Evolutionary conservation across 1,140 invertebrate genomes (phyloP).

Genomic region (Lamellibrachia luymesi): DNA sequence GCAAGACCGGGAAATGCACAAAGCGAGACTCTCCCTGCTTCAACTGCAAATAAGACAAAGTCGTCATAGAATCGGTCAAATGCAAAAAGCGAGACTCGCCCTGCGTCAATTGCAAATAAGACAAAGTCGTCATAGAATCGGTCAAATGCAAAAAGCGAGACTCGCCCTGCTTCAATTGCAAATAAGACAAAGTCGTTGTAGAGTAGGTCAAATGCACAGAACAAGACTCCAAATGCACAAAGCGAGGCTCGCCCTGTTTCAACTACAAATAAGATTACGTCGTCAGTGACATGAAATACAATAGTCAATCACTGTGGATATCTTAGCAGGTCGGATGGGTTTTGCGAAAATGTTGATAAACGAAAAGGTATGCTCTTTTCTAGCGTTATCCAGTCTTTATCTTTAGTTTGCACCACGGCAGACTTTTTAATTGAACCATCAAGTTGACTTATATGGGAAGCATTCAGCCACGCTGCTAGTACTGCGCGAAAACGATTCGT

Average conservation of each 20-base stretch:
- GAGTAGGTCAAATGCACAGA: slow-evolving; percentile 62
- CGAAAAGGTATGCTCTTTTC: too few relatives aligned
- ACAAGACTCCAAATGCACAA: slow-evolving; percentile 57
- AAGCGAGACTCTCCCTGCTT: slow-evolving; percentile 49
- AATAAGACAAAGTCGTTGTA: background rate
- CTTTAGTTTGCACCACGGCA: too few relatives aligned
- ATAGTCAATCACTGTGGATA: too few relatives aligned
- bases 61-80: slow-evolving; percentile 52
- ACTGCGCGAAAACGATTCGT: too few relatives aligned
- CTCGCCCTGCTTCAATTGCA: slow-evolving; percentile 39
- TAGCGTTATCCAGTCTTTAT: too few relatives aligned
- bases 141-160: slow-evolving; percentile 70
- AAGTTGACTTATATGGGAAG: too few relatives aligned
- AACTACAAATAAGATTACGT: background rate
- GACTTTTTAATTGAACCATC: too few relatives aligned
- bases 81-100: slow-evolving; percentile 66
- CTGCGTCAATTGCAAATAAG: slow-evolving; percentile 24
- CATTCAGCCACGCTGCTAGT: too few relatives aligned
- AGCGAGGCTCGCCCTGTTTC: slow-evolving; percentile 48
- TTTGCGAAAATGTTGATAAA: too few relatives aligned
- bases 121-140: background rate
- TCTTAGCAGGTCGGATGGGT: too few relatives aligned
- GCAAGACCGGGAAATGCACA: slow-evolving; percentile 88
- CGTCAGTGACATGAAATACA: too few relatives aligned
- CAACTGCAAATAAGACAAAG: background rate